Conservation (phyloP, 2,888 invertebrate species). For the Caenorhabditis doughertyi region DNA sequence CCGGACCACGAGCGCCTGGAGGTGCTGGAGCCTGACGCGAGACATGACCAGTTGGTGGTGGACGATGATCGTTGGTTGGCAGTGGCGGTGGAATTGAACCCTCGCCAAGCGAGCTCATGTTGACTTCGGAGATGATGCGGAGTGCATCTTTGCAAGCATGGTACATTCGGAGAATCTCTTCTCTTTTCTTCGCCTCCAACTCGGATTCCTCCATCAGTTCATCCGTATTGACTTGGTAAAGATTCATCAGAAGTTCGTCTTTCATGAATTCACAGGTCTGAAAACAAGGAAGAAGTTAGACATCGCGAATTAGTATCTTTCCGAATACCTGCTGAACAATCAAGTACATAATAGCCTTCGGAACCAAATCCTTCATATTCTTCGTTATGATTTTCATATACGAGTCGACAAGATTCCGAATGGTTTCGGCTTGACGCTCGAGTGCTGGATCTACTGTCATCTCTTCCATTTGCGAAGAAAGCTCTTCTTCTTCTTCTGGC, state of each 20-base stretch:
- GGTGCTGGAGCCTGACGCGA: constrained; percentile 73
- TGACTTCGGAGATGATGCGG: constrained; percentile 95
- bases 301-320: no score
- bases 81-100: constrained; percentile 94
- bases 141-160: constrained; percentile 99
- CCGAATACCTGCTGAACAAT: constrained; percentile 94
- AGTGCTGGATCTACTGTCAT: constrained; percentile 88
- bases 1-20: constrained; percentile 46
- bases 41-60: constrained; percentile 72
- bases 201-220: constrained; percentile 97
- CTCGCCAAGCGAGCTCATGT: constrained; percentile 95
- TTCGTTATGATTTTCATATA: constrained; percentile 94
- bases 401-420: constrained; percentile 98
- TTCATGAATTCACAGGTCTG: constrained; percentile 95
- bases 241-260: constrained; percentile 94
- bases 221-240: constrained; percentile 95
- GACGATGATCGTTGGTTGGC: constrained; percentile 69
- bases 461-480: constrained; percentile 71
- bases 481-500: constrained; percentile 74
- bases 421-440: constrained; percentile 96
- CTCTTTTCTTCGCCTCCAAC: constrained; percentile 95
- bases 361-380: constrained; percentile 97
- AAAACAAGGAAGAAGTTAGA: no score
- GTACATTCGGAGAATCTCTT: constrained; percentile 99
- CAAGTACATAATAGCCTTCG: constrained; percentile 98